A percentile compares a stretch with the other conserved stretches of the same genome.
These are phyloP conservation scores for Parelbella ahira DNA, from an alignment of 2,888 invertebrate species.

Conservation along the genomic window DNA sequence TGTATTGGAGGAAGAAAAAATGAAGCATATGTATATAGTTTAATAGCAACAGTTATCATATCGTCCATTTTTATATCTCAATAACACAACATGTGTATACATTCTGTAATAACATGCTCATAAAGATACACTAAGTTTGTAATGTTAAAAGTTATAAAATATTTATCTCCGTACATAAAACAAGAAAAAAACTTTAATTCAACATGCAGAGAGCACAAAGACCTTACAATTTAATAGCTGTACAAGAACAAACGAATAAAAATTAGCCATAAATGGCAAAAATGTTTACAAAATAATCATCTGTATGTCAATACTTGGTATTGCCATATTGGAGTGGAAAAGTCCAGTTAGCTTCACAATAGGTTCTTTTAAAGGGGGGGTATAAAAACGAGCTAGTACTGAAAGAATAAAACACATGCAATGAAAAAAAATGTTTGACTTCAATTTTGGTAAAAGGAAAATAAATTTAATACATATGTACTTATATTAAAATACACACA, in stretches of 20 bases:
- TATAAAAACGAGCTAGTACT: no score
- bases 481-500: slow-evolving; percentile 10
- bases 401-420: no score
- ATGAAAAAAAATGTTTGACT: background rate
- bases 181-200: slow-evolving; percentile 3
- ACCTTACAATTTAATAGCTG: slow-evolving; percentile 20
- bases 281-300: no score
- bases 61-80: no score
- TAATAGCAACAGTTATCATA: no score
- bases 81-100: slow-evolving; percentile 2
- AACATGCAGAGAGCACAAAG: slow-evolving; percentile 21
- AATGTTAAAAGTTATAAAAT: slow-evolving; percentile 5
- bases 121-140: slow-evolving; percentile 3
- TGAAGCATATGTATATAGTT: no score
- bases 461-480: slow-evolving; percentile 6
- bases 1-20: no score
- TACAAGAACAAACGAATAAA: slow-evolving; percentile 11
- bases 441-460: slow-evolving; percentile 4
- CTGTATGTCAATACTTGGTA: no score
- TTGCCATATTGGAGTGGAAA: no score
- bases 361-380: no score
- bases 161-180: no score
- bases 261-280: slow-evolving; percentile 6
- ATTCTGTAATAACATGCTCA: slow-evolving; percentile 7
- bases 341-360: no score